Percentiles rank a stretch among this genome's conserved stretches.
These are phyloP conservation scores for Amblyjoppa fuscipennis DNA, from an alignment of 2,888 invertebrate species.

Conservation along the genomic window DNA sequence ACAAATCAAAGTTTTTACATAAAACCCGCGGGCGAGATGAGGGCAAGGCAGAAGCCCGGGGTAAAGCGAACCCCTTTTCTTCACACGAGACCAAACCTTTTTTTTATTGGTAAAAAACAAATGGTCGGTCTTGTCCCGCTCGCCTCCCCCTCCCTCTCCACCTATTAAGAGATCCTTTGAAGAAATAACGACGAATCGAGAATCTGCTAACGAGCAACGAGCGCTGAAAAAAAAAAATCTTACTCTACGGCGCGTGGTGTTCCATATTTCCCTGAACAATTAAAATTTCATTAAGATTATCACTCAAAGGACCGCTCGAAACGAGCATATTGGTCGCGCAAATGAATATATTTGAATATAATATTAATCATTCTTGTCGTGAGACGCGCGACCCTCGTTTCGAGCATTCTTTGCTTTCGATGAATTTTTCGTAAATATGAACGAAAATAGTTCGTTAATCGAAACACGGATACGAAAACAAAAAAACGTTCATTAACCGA, in stretches of 20 bases:
- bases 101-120: too few relatives aligned
- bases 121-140: too few relatives aligned
- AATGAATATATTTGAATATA: background rate
- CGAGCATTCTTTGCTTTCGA: background rate
- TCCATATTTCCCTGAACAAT: background rate
- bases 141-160: too few relatives aligned
- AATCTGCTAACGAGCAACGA: background rate
- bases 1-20: background rate
- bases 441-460: background rate
- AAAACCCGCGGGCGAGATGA: too few relatives aligned
- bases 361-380: background rate
- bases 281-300: conserved; percentile 5
- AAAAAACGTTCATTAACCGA: conserved; percentile 23
- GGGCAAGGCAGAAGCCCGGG: too few relatives aligned
- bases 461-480: background rate
- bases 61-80: too few relatives aligned
- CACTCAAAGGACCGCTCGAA: background rate
- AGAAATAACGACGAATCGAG: conserved; percentile 4
- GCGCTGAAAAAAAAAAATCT: background rate
- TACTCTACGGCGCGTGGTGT: background rate
- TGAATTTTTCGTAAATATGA: background rate
- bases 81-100: too few relatives aligned
- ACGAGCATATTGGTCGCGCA: background rate
- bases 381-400: background rate
- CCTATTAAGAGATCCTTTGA: background rate